phyloP scores from a whole-genome alignment of 2,113 vertebrate species.

The Andinoacara biseriatus region DNA sequence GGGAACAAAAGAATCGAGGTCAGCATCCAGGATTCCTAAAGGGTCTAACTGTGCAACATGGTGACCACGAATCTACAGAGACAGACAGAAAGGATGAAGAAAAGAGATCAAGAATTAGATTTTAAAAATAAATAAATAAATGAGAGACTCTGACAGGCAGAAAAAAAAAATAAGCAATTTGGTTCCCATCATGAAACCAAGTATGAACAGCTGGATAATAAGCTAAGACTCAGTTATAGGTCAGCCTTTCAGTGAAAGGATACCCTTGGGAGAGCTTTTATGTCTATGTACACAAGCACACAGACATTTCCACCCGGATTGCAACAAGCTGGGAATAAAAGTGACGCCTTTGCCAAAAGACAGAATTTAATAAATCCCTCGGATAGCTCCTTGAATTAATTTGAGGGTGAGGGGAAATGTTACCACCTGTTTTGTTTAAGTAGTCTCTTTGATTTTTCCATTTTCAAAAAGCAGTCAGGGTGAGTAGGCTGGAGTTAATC shows the following conservation, averaged over 20 bases:
- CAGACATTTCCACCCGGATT: conserved; percentile 37
- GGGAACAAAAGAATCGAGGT: conserved; percentile 74
- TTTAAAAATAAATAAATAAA: neutral
- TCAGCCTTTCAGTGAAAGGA: conserved; percentile 36
- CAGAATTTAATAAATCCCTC: conserved; percentile 80
- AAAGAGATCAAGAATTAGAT: neutral
- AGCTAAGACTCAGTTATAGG: conserved; percentile 30
- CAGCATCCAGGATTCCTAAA: conserved; percentile 73
- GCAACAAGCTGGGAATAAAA: conserved; percentile 61
- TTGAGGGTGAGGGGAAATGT: conserved; percentile 70
- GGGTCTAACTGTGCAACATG: conserved; percentile 77
- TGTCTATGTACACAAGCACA: conserved; percentile 2
- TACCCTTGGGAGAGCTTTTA: conserved; percentile 29
- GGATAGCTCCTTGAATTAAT: conserved; percentile 75
- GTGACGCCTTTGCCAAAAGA: conserved; percentile 69
- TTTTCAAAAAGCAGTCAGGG: conserved; percentile 66
- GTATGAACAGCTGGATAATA: conserved; percentile 49
- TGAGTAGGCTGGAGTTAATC: conserved; percentile 73
- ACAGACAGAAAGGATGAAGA: neutral
- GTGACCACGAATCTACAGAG: conserved; percentile 68
- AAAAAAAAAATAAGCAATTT: neutral
- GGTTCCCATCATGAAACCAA: conserved; percentile 3
- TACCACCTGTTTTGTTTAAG: conserved; percentile 77
- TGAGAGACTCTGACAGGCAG: conserved; percentile 2
- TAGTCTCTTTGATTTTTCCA: conserved; percentile 80